Conservation (phyloP, 2,888 invertebrate genomes). For the Girardia tigrina region DNA sequence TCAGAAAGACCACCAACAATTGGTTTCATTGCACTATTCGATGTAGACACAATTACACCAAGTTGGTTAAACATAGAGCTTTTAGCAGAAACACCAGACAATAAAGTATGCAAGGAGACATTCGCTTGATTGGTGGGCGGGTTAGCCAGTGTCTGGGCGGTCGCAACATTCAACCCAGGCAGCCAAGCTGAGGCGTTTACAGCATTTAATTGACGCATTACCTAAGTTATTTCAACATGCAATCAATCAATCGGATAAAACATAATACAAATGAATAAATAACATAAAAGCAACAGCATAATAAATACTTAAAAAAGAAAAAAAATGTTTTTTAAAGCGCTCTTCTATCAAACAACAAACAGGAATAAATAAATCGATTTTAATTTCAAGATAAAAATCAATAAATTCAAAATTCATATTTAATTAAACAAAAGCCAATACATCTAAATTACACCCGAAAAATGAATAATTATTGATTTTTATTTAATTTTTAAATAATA, state of each 20-base stretch:
- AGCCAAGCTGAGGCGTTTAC: slow-evolving; percentile 20
- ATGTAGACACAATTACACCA: slow-evolving; percentile 17
- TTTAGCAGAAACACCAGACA: slow-evolving; percentile 20
- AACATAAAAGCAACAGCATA: slow-evolving; percentile 8
- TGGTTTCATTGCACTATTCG: neutral
- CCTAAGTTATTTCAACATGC: slow-evolving; percentile 23
- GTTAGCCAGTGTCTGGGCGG: slow-evolving; percentile 15
- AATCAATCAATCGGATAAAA: slow-evolving; percentile 11
- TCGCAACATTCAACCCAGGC: slow-evolving; percentile 16
- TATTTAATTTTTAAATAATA: no score
- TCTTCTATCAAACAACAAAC: no score
- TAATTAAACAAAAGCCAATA: slow-evolving; percentile 1
- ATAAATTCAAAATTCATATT: neutral
- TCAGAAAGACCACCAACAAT: neutral
- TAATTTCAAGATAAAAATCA: slow-evolving; percentile 14
- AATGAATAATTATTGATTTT: no score
- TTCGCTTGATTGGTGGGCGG: slow-evolving; percentile 1
- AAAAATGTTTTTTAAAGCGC: no score
- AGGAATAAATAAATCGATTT: no score
- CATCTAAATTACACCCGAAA: no score
- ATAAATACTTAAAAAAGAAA: neutral
- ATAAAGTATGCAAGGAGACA: slow-evolving; percentile 20
- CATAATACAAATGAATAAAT: no score
- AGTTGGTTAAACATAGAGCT: slow-evolving; percentile 16
- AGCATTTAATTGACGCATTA: slow-evolving; percentile 16